Base-by-base conservation (phyloP, 2,113 vertebrate genomes). In the Papio anubis region DNA sequence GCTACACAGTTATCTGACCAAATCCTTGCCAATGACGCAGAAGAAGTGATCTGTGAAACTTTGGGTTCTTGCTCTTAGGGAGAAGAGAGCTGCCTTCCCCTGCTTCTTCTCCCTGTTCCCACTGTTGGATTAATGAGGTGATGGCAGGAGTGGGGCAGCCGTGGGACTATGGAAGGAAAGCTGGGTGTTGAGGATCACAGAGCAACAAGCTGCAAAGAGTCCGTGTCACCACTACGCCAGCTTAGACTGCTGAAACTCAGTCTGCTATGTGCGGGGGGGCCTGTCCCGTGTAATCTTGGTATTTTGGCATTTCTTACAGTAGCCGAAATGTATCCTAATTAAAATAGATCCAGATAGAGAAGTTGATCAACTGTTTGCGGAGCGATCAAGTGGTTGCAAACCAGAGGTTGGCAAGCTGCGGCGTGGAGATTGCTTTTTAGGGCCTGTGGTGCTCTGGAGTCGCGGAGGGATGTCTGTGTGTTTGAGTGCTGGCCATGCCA, bases 381-480 rank as follows among this genome's bases (percentile, higher is more conserved):
- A 70, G 21, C 12, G 66, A 43, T 38, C 27, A n/a, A 45, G 13
- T 14, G 55, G 6, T 20, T 2, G 21, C 73, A 17, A 73, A 27
- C 38, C 2, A 40, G 50, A 30, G 64, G 48, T 10, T 50, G 9
- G 81, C 0, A 12, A 66, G 35, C 57, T 3, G 0, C 35, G 9
- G 66, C 13, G 1, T 5, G 12, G 89, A n/a, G 45, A 16, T 18
- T 1, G 32, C 13, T 2, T 52, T 32, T 43, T 1, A 1, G 72
- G 38, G 70, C 8, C 5, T 0, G 0, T 0, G 35, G 82, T 0
- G 0, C 38, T n/a, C 25, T 23, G 40, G 40, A 16, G 43, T 43
- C 48, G 1, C 0, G 2, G 70, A 5, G 75, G 43, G 38, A 1
- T 7, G 66, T 9, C 32, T 35, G 4, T 18, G 25, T 43, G 7